phyloP scores from a whole-genome alignment of 2,797 vertebrate genomes.

The Paguma larvata region DNA sequence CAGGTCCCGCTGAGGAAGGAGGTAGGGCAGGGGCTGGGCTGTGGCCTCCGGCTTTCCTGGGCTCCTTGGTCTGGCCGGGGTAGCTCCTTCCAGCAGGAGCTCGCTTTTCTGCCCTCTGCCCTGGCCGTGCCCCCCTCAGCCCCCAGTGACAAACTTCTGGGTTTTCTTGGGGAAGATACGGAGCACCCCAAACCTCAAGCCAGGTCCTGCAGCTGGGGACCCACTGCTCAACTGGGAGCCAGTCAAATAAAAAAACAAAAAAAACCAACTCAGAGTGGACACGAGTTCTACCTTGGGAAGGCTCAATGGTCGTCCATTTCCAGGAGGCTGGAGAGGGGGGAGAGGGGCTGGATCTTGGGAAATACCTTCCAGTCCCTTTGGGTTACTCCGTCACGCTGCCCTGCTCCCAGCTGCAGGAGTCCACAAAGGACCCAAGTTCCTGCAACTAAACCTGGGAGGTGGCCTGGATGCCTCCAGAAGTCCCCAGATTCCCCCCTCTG shows the following conservation, averaged over 20 bases:
- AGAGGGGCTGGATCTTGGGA: not conserved
- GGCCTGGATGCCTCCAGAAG: not conserved
- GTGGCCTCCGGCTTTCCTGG: not conserved
- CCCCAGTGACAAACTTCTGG: not conserved
- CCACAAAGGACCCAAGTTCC: not conserved
- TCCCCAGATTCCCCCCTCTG: not conserved
- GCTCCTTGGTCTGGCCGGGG: not conserved
- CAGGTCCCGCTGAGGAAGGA: not conserved
- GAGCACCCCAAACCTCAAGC: not conserved
- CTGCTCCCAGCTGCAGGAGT: not conserved
- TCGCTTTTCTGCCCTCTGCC: not conserved
- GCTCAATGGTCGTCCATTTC: not conserved
- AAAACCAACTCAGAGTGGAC: not conserved
- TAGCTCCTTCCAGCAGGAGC: not conserved
- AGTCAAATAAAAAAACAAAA: not conserved
- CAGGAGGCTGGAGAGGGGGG: not conserved
- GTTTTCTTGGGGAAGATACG: not conserved
- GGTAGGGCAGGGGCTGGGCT: not conserved
- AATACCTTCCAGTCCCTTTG: not conserved
- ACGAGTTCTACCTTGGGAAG: fast-evolving
- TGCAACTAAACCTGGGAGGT: not conserved
- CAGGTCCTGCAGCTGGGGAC: not conserved
- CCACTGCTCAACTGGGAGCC: not conserved
- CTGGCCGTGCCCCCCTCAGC: not conserved
- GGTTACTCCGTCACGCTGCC: not conserved